Evolutionary conservation across 1,140 invertebrate genomes (phyloP).

Genomic region (Zaprionus taronus): DNA sequence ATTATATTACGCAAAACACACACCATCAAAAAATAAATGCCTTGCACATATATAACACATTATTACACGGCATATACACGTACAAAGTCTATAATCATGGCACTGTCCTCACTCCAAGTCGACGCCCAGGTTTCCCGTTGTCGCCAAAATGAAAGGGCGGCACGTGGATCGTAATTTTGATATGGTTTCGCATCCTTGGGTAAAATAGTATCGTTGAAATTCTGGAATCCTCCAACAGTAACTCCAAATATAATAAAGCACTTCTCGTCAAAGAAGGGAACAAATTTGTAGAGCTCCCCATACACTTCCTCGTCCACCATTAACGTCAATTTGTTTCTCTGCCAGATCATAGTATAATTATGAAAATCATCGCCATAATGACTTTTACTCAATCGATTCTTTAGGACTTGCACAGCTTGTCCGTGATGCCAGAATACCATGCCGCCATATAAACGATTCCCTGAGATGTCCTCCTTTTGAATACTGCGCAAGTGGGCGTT

Average conservation of each 20-base stretch:
- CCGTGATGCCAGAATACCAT: conserved; percentile 58
- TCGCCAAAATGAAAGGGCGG: conserved; percentile 69
- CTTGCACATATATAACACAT: not conserved
- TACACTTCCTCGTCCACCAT: conserved; percentile 85
- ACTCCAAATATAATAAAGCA: conserved; percentile 76
- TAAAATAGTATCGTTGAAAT: conserved; percentile 66
- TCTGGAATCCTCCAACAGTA: conserved; percentile 70
- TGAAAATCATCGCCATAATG: conserved; percentile 88
- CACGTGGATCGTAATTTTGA: conserved; percentile 59
- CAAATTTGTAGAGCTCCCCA: conserved; percentile 60
- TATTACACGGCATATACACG: conserved; percentile 60
- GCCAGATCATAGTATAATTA: conserved; percentile 88
- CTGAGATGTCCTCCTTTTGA: conserved; percentile 62
- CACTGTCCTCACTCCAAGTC: conserved; percentile 59
- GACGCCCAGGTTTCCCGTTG: conserved; percentile 49
- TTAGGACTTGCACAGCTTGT: conserved; percentile 35
- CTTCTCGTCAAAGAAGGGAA: conserved; percentile 59
- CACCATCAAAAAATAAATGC: not conserved
- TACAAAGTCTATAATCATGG: conserved; percentile 64
- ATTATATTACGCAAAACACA: not conserved
- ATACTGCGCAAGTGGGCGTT: conserved; percentile 51
- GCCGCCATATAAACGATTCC: conserved; percentile 61
- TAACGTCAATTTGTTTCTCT: conserved; percentile 85
- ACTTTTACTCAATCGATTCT: conserved; percentile 35
- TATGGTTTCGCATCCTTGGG: conserved; percentile 69